These are phyloP conservation scores for Columbina picui DNA, from an alignment of 2,113 vertebrate species.

Conservation along the genomic window DNA sequence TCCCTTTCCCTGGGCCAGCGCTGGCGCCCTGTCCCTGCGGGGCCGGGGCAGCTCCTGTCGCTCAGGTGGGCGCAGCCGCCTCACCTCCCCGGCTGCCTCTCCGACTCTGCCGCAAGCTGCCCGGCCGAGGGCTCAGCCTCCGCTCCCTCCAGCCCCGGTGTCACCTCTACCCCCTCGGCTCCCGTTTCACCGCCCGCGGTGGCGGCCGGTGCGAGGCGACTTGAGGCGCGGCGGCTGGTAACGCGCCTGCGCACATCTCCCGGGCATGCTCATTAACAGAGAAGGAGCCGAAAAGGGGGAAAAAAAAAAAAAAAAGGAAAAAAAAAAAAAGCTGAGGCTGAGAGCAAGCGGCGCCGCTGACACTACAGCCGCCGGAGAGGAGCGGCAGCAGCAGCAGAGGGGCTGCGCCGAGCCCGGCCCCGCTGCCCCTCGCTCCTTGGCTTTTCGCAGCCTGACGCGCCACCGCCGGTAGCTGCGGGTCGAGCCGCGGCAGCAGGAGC, in stretches of 20 bases:
- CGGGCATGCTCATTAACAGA: conserved; percentile 63
- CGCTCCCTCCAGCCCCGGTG: neutral
- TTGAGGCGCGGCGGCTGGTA: neutral
- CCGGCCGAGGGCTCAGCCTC: neutral
- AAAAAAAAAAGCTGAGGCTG: neutral
- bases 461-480: neutral
- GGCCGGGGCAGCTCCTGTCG: neutral
- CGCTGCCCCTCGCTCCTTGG: neutral
- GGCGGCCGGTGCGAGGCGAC: neutral
- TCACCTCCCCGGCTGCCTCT: neutral
- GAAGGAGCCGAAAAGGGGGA: neutral
- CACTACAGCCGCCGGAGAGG: neutral
- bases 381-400: neutral
- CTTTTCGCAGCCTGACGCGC: neutral
- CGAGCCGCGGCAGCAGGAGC: neutral
- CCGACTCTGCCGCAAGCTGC: rapidly evolving
- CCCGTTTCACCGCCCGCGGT: neutral
- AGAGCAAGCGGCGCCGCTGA: neutral
- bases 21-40: neutral
- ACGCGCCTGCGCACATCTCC: conserved; percentile 52
- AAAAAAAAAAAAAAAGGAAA: neutral
- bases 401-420: neutral
- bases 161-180: neutral
- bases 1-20: too few relatives aligned
- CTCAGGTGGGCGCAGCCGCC: neutral